Percentiles rank a stretch among this genome's conserved stretches.
Evolutionary conservation across 2,797 vertebrate species (phyloP).

Genomic region (Bradypodion ventrale): DNA sequence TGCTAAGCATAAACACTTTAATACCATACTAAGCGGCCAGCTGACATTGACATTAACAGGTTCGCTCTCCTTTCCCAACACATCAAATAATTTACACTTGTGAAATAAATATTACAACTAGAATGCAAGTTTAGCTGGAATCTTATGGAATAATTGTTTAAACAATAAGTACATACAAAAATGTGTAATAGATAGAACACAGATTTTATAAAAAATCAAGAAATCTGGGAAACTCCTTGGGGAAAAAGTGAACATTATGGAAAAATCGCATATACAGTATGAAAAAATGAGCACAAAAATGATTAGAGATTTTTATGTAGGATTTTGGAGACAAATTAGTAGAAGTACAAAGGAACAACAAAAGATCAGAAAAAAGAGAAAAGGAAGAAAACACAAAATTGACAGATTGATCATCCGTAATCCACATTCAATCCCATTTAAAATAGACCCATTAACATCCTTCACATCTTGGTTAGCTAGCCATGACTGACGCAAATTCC

Average conservation of each 20-base stretch:
- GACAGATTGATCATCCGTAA: not conserved
- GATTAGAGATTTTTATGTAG: too few species aligned
- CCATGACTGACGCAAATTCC: not conserved
- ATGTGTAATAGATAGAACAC: too few species aligned
- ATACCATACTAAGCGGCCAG: not conserved
- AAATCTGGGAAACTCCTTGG: too few species aligned
- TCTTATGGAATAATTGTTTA: too few species aligned
- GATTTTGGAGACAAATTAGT: not conserved
- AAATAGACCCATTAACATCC: not conserved
- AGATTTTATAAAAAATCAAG: too few species aligned
- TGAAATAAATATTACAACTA: not conserved
- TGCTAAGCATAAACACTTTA: not conserved
- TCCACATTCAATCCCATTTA: not conserved
- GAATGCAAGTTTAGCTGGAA: too few species aligned
- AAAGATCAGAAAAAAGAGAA: not conserved
- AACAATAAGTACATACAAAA: too few species aligned
- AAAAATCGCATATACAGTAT: too few species aligned
- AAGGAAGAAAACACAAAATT: not conserved
- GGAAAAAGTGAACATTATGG: too few species aligned
- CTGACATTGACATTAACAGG: not conserved
- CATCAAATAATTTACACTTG: too few species aligned
- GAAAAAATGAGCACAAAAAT: too few species aligned
- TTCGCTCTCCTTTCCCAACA: not conserved
- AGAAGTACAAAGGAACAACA: not conserved
- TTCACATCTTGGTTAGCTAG: not conserved